Evolutionary conservation across 2,113 vertebrate species (phyloP).

Genomic region (Pseudonaja textilis): DNA sequence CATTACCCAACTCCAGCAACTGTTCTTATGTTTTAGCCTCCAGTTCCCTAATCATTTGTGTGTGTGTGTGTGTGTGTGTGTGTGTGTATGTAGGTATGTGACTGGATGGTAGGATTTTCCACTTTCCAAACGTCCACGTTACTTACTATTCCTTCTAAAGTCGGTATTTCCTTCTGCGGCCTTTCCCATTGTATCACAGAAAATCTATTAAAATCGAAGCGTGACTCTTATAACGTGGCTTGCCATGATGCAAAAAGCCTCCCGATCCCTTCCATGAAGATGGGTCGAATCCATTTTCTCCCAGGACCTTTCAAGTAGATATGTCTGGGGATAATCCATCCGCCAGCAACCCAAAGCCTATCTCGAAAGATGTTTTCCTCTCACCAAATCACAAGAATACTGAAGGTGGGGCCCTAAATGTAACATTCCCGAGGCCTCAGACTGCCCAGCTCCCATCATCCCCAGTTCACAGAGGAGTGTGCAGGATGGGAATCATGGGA

Average conservation of each 20-base stretch:
- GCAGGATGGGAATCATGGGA: neutral
- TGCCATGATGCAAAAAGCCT: neutral
- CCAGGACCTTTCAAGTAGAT: neutral
- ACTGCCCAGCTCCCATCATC: neutral
- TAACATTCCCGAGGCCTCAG: neutral
- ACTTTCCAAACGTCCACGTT: neutral
- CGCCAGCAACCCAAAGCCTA: neutral
- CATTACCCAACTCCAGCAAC: no score
- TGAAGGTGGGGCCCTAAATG: neutral
- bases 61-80: neutral
- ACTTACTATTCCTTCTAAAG: neutral
- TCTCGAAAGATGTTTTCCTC: neutral
- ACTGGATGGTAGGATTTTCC: neutral
- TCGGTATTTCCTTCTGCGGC: neutral
- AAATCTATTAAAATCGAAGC: neutral
- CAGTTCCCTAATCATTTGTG: neutral
- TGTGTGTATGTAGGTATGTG: no score
- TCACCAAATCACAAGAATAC: neutral
- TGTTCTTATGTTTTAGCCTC: neutral
- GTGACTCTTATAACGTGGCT: neutral
- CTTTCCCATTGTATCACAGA: neutral
- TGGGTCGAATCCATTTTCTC: neutral
- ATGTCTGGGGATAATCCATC: neutral
- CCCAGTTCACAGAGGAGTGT: neutral
- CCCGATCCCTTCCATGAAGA: neutral